Conservation (phyloP, 2,113 vertebrate species). For the Apteryx mantelli region DNA sequence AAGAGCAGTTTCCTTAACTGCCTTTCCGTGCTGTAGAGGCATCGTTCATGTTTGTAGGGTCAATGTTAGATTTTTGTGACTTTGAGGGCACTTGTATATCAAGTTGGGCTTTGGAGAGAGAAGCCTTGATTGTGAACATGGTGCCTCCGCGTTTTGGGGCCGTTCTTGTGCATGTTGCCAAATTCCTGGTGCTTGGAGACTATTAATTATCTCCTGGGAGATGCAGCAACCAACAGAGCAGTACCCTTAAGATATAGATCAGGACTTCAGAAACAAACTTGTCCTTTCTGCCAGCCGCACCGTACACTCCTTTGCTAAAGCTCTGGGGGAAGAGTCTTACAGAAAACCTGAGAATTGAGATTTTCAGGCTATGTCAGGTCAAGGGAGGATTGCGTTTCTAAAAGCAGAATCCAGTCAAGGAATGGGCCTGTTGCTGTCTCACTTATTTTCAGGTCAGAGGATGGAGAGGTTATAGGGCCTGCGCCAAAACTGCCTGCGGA, state of each 20-base stretch:
- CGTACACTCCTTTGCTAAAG: fast-evolving
- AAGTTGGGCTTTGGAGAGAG: background rate
- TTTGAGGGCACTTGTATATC: background rate
- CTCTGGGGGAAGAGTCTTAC: background rate
- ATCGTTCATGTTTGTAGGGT: background rate
- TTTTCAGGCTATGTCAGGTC: background rate
- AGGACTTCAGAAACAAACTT: background rate
- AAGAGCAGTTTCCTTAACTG: background rate
- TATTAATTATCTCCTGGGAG: background rate
- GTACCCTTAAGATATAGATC: fast-evolving
- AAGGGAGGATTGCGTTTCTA: background rate
- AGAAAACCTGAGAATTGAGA: background rate
- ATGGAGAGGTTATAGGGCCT: background rate
- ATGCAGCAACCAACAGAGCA: background rate
- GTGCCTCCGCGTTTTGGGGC: background rate
- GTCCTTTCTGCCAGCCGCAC: background rate
- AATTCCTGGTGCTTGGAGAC: background rate
- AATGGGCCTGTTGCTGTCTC: background rate
- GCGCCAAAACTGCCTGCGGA: background rate
- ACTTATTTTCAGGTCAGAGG: background rate
- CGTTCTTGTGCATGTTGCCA: fast-evolving
- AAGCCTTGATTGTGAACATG: fast-evolving
- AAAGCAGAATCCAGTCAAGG: background rate
- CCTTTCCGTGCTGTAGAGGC: background rate
- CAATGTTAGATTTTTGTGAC: background rate